Evolutionary conservation across 2,113 vertebrate species (phyloP).

Genomic region (Setophaga kirtlandii): DNA sequence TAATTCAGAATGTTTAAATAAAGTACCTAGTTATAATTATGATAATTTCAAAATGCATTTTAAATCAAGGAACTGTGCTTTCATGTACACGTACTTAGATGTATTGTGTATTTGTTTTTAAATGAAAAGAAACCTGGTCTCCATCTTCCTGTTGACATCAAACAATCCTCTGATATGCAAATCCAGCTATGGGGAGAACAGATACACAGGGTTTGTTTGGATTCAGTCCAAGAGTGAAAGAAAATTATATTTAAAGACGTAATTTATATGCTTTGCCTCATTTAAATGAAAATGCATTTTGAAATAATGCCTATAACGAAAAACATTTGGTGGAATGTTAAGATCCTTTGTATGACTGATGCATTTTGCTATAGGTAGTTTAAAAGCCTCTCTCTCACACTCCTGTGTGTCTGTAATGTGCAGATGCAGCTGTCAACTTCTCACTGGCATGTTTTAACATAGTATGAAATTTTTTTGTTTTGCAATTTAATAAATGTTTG

Average conservation of each 20-base stretch:
- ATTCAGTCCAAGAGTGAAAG: slow-evolving; percentile 67
- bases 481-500: not conserved
- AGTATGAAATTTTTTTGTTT: not conserved
- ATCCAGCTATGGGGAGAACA: slow-evolving; percentile 64
- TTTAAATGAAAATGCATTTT: slow-evolving; percentile 60
- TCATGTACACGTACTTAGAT: slow-evolving; percentile 44
- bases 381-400: not conserved
- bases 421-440: not conserved
- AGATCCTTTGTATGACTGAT: not conserved
- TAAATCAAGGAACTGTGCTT: slow-evolving; percentile 56
- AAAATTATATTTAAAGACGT: slow-evolving; percentile 59
- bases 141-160: slow-evolving; percentile 80
- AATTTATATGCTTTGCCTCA: slow-evolving; percentile 43
- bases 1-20: slow-evolving; percentile 28
- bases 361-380: not conserved
- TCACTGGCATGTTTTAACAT: not conserved
- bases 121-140: slow-evolving; percentile 74
- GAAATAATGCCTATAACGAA: slow-evolving; percentile 23
- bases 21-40: slow-evolving; percentile 39
- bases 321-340: not conserved
- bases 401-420: not conserved
- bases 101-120: slow-evolving; percentile 72
- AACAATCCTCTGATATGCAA: slow-evolving; percentile 82
- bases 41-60: slow-evolving; percentile 59
- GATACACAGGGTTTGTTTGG: slow-evolving; percentile 69